Conservation (phyloP, 2,797 vertebrate species). For the Pagetopsis macropterus region DNA sequence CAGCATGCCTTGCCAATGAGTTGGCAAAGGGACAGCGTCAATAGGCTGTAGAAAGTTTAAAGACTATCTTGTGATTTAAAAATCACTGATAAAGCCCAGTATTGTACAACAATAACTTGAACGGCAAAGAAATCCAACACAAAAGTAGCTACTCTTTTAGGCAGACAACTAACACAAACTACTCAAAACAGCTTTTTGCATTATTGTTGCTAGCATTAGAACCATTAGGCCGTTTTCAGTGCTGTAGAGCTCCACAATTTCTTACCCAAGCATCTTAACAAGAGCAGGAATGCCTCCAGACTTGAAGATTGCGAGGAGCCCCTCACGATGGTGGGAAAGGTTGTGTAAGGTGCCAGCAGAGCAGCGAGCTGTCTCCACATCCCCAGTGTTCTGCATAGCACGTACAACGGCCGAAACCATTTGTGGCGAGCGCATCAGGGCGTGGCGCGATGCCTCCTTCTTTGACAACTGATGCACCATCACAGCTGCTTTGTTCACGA, state of each 20-base stretch:
- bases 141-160: no score
- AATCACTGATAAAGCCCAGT: not conserved
- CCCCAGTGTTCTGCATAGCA: conserved; percentile 98
- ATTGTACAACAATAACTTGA: not conserved
- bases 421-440: conserved; percentile 98
- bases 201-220: not conserved
- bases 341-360: conserved; percentile 98
- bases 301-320: conserved; percentile 97
- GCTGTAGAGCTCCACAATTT: not conserved
- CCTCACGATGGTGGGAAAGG: conserved; percentile 97
- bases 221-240: not conserved
- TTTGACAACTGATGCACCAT: conserved; percentile 99
- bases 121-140: not conserved
- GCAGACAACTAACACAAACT: not conserved
- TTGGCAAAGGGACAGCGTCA: not conserved
- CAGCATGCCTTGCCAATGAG: not conserved
- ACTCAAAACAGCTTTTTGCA: not conserved
- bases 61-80: not conserved
- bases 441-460: conserved; percentile 97
- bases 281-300: conserved; percentile 97
- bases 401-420: conserved; percentile 99
- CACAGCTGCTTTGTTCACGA: conserved; percentile 98
- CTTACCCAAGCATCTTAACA: conserved; percentile 98
- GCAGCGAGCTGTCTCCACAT: conserved; percentile 97
- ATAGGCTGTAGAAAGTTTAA: not conserved